Percentiles rank a stretch among this genome's conserved stretches.
These are phyloP conservation scores for Trematomus bernacchii DNA, from an alignment of 2,797 vertebrate species.

Conservation along the genomic window DNA sequence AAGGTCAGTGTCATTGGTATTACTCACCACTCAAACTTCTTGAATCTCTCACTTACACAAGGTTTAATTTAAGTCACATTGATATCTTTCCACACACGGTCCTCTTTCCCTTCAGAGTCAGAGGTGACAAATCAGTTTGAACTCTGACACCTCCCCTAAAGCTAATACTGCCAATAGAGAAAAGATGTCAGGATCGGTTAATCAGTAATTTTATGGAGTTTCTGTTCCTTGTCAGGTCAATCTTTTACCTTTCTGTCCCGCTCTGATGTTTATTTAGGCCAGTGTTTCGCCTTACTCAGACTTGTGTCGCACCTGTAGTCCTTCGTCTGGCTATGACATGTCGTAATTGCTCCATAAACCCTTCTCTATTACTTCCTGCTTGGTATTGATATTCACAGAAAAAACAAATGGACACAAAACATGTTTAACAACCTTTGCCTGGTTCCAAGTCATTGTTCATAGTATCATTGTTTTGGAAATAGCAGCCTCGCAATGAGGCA, in stretches of 20 bases:
- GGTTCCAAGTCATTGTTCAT: conserved; percentile 12
- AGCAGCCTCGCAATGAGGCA: not conserved
- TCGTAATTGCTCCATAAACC: not conserved
- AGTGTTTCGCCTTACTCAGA: conserved; percentile 8
- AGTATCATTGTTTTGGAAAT: not conserved
- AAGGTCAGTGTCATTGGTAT: conserved; percentile 78
- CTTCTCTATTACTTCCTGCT: conserved; percentile 21
- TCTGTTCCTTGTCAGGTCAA: conserved; percentile 23
- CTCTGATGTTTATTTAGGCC: not conserved
- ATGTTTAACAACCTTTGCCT: not conserved
- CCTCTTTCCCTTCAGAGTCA: not conserved
- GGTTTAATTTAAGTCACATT: conserved; percentile 24
- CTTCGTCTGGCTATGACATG: not conserved
- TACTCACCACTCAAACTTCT: conserved; percentile 2
- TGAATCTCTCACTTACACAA: not conserved
- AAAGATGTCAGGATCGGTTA: conserved; percentile 17
- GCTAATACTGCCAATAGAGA: not conserved
- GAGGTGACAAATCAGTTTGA: not conserved
- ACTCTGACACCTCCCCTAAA: not conserved
- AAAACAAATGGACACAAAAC: conserved; percentile 3
- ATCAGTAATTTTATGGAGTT: conserved; percentile 34
- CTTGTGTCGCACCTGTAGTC: not conserved
- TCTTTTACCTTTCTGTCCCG: conserved; percentile 50
- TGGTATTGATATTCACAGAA: conserved; percentile 26
- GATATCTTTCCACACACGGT: not conserved